These are phyloP conservation scores for Nannoperca obscura DNA, from an alignment of 2,797 vertebrate species.

Conservation along the genomic window DNA sequence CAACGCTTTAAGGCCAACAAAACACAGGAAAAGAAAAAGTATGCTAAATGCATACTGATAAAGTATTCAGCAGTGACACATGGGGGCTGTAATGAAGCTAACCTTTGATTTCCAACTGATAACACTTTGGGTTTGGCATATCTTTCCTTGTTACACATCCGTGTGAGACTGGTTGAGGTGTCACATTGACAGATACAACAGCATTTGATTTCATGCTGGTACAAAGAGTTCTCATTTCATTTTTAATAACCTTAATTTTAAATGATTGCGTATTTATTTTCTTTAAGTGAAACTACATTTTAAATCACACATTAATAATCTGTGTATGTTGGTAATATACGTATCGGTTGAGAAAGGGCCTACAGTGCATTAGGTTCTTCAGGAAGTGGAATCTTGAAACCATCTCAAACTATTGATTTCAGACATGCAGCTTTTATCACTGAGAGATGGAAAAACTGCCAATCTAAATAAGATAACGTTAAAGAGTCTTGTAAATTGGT, in stretches of 20 bases:
- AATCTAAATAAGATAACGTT: background rate
- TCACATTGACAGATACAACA: background rate
- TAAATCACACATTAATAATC: background rate
- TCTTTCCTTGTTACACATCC: background rate
- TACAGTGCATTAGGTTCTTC: background rate
- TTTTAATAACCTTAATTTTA: background rate
- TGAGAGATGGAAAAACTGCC: background rate
- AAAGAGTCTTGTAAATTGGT: background rate
- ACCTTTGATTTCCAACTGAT: constrained; percentile 2
- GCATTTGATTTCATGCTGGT: background rate
- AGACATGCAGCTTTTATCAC: background rate
- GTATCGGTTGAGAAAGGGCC: background rate
- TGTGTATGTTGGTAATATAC: background rate
- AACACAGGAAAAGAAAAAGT: constrained; percentile 21
- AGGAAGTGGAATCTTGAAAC: background rate
- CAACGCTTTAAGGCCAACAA: constrained; percentile 25
- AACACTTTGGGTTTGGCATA: background rate
- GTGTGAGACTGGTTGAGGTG: background rate
- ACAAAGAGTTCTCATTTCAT: background rate
- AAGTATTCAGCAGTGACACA: background rate
- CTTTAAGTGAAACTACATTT: background rate
- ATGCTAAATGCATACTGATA: background rate
- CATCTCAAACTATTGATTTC: constrained; percentile 9
- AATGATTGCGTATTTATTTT: background rate
- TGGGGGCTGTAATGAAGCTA: background rate